Percentiles rank a stretch among this genome's conserved stretches.
phyloP scores from a whole-genome alignment of 2,113 vertebrate species.

The Sceloporus undulatus region DNA sequence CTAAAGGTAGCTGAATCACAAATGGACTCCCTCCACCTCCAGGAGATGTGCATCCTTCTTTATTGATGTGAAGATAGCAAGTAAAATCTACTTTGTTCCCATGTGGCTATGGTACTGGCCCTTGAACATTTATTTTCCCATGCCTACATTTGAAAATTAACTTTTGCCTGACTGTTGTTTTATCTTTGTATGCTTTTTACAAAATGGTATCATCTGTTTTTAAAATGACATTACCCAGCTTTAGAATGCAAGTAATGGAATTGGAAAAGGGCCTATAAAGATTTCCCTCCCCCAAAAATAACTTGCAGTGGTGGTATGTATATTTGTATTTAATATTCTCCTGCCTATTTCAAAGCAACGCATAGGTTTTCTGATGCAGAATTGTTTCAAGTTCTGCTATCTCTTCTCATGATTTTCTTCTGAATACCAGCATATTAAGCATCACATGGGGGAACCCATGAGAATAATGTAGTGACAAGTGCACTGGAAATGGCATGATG shows the following conservation, averaged over 20 bases:
- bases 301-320: background rate
- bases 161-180: background rate
- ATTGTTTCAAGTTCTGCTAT: slow-evolving; percentile 55
- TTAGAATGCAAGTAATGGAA: background rate
- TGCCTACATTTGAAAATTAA: background rate
- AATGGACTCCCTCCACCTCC: background rate
- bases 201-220: background rate
- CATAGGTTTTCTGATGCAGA: slow-evolving; percentile 35
- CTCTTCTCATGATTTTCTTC: slow-evolving; percentile 47
- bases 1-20: background rate
- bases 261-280: background rate
- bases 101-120: background rate
- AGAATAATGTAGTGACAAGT: slow-evolving; percentile 47
- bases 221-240: background rate
- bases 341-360: background rate
- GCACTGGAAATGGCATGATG: slow-evolving; percentile 51
- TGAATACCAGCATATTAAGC: slow-evolving; percentile 40
- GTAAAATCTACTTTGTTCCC: background rate
- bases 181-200: background rate
- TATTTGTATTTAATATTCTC: background rate
- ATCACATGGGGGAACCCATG: slow-evolving; percentile 16
- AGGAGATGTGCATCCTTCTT: background rate
- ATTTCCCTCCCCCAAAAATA: background rate
- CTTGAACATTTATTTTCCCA: background rate
- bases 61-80: background rate